These are phyloP conservation scores for Crotophaga sulcirostris DNA, from an alignment of 2,113 vertebrate genomes.

Conservation along the genomic window DNA sequence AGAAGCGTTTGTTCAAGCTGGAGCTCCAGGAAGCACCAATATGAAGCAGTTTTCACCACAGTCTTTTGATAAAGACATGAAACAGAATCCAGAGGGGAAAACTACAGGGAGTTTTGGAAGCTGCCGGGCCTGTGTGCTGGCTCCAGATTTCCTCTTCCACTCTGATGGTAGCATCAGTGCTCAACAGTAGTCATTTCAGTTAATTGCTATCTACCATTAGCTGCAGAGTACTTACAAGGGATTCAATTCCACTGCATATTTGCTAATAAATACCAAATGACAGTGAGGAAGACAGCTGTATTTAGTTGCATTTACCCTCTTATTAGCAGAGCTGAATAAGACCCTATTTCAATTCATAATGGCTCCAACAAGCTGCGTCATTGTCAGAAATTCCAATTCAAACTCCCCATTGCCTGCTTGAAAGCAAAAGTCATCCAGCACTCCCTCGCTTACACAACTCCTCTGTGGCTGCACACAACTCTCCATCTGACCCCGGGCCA, in stretches of 20 bases:
- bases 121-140: neutral
- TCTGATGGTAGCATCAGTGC: conserved; percentile 24
- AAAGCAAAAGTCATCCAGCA: conserved; percentile 24
- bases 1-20: neutral
- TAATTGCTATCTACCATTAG: conserved; percentile 64
- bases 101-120: neutral
- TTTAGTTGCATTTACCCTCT: conserved; percentile 63
- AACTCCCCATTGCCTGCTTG: neutral
- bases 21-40: neutral
- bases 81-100: neutral
- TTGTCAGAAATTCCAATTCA: neutral
- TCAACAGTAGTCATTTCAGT: conserved; percentile 54
- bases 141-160: conserved; percentile 32
- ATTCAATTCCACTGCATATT: conserved; percentile 65
- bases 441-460: neutral
- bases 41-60: neutral
- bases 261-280: conserved; percentile 66
- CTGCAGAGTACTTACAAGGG: conserved; percentile 54
- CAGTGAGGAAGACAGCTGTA: conserved; percentile 52
- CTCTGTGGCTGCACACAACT: neutral
- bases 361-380: conserved; percentile 23
- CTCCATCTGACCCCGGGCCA: neutral
- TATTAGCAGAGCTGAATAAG: conserved; percentile 54
- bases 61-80: neutral
- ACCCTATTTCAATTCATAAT: conserved; percentile 22